Evolutionary conservation across 2,888 invertebrate species (phyloP).

Genomic region (Hirtodrosophila histrioides): DNA sequence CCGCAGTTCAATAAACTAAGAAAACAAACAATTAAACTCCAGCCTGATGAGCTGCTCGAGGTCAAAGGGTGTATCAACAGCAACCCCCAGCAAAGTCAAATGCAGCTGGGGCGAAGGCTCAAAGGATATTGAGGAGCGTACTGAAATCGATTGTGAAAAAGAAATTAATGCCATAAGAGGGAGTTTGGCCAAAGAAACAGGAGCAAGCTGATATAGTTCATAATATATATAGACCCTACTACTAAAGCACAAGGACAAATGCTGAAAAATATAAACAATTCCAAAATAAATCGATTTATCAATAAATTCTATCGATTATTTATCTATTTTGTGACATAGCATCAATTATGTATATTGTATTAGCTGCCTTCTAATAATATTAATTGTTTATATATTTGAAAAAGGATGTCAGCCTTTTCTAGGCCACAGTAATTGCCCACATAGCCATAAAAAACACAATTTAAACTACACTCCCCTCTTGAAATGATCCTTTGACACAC

Average conservation of each 20-base stretch:
- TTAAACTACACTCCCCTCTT: conserved; percentile 9
- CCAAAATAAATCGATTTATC: too few relatives aligned
- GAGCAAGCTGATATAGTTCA: conserved; percentile 16
- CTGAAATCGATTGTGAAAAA: conserved; percentile 22
- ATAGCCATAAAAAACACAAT: neutral
- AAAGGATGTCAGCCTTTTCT: too few relatives aligned
- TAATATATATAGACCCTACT: too few relatives aligned
- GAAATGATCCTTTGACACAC: conserved; percentile 13
- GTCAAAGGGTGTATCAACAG: conserved; percentile 41
- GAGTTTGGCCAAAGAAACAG: neutral
- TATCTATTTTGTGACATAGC: too few relatives aligned
- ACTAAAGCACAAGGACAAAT: too few relatives aligned
- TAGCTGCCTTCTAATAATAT: too few relatives aligned
- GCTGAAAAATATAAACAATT: too few relatives aligned
- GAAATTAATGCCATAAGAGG: neutral
- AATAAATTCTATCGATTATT: too few relatives aligned
- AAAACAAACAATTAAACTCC: conserved; percentile 69
- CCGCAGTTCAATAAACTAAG: conserved; percentile 66
- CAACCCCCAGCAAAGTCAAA: conserved; percentile 43
- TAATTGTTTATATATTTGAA: too few relatives aligned
- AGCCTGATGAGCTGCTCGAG: conserved; percentile 46
- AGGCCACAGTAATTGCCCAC: neutral
- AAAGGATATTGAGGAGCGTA: conserved; percentile 8
- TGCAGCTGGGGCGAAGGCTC: conserved; percentile 18
- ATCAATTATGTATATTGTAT: too few relatives aligned